Percentiles rank a stretch among this genome's conserved stretches.
Evolutionary conservation across 1,140 invertebrate genomes (phyloP).

Genomic region (Megalonaias nervosa): DNA sequence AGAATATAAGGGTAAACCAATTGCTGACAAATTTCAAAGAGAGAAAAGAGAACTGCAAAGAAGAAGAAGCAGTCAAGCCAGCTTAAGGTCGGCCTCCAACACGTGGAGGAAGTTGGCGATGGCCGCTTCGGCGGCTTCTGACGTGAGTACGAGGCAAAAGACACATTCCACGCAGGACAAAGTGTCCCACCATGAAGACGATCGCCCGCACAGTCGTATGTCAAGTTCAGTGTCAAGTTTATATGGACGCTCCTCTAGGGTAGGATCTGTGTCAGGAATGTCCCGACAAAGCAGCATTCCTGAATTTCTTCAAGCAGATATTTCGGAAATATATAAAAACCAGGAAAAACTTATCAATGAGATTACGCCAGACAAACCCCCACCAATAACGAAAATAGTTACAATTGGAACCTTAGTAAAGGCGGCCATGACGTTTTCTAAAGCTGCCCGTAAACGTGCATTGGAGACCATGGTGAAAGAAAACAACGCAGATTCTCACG

Average conservation of each 20-base stretch:
- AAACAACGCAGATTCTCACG: constrained; percentile 28
- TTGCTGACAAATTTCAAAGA: no score
- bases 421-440: constrained; percentile 32
- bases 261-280: constrained; percentile 17
- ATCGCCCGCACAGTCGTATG: constrained; percentile 6
- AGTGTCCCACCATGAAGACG: constrained; percentile 11
- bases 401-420: constrained; percentile 18
- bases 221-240: constrained; percentile 25
- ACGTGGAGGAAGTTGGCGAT: constrained; percentile 10
- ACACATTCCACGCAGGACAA: constrained; percentile 5
- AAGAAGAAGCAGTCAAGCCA: background rate
- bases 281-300: constrained; percentile 25
- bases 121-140: background rate
- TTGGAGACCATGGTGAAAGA: constrained; percentile 26
- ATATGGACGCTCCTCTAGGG: constrained; percentile 18
- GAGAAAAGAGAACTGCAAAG: no score
- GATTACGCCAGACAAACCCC: constrained; percentile 30
- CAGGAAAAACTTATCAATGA: constrained; percentile 27
- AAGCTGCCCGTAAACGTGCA: constrained; percentile 25
- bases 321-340: constrained; percentile 17
- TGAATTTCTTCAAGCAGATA: constrained; percentile 24
- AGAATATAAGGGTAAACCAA: background rate
- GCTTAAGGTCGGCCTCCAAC: constrained; percentile 7
- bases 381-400: constrained; percentile 24
- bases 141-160: background rate